These are phyloP conservation scores for Dipodomys ordii DNA, from an alignment of 2,113 vertebrate genomes.

Conservation along the genomic window DNA sequence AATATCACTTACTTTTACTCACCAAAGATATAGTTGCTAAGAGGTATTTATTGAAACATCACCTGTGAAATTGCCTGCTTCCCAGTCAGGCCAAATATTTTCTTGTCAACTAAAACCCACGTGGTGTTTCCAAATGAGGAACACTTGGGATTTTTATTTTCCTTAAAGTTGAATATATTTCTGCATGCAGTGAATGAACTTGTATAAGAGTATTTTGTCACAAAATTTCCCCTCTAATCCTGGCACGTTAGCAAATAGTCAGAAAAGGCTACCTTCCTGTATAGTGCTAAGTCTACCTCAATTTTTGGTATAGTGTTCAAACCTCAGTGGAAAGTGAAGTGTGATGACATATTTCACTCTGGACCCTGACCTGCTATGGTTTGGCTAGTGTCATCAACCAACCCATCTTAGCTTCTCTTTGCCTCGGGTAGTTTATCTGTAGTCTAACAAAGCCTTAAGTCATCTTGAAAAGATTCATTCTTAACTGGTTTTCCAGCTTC, in stretches of 20 bases:
- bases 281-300: not conserved
- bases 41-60: conserved; percentile 31
- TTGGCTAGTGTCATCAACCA: too few relatives aligned
- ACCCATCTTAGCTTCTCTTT: not conserved
- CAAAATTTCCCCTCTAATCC: not conserved
- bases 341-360: not conserved
- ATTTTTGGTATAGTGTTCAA: not conserved
- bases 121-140: not conserved
- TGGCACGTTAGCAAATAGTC: not conserved
- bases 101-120: conserved; percentile 26
- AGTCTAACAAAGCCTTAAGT: not conserved
- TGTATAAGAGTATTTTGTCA: not conserved
- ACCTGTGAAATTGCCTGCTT: conserved; percentile 51
- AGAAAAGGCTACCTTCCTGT: not conserved
- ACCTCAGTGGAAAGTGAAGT: not conserved
- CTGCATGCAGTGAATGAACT: not conserved
- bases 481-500: not conserved
- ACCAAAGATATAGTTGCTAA: not conserved
- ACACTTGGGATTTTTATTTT: conserved; percentile 29
- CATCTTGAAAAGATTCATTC: too few relatives aligned
- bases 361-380: not conserved
- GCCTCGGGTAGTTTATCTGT: not conserved
- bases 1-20: conserved; percentile 23
- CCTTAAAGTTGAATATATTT: not conserved
- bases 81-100: not conserved